These are phyloP conservation scores for Danio choprae DNA, from an alignment of 2,797 vertebrate genomes.

Conservation along the genomic window DNA sequence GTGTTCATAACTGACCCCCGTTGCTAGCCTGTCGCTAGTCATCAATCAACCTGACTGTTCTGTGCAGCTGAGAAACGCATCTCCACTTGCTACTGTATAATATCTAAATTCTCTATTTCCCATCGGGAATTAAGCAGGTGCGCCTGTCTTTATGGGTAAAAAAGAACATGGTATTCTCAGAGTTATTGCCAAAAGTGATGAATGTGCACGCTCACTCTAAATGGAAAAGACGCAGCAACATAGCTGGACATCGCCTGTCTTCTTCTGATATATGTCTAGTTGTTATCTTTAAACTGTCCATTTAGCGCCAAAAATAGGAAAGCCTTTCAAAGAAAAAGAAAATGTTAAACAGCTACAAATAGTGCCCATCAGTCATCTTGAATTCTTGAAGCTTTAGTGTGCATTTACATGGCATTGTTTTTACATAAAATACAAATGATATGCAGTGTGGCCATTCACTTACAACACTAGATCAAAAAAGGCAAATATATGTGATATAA, in stretches of 20 bases:
- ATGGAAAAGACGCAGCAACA: not conserved
- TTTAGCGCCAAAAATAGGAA: not conserved
- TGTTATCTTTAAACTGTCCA: not conserved
- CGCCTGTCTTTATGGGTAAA: not conserved
- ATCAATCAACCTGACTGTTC: constrained; percentile 55
- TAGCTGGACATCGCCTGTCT: constrained; percentile 17
- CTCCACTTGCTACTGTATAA: constrained; percentile 43
- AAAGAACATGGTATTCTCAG: constrained; percentile 28
- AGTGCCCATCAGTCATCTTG: not conserved
- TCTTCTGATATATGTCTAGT: not conserved
- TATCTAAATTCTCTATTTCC: constrained; percentile 46
- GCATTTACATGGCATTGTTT: too few relatives aligned
- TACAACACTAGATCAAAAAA: too few relatives aligned
- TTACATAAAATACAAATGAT: too few relatives aligned
- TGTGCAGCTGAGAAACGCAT: constrained; percentile 39
- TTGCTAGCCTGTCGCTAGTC: constrained; percentile 45
- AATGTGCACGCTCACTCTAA: constrained; percentile 31
- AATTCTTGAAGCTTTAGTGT: not conserved
- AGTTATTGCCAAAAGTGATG: constrained; percentile 31
- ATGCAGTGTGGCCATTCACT: too few relatives aligned
- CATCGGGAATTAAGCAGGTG: constrained; percentile 47
- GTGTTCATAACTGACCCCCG: constrained; percentile 49
- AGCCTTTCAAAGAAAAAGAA: not conserved
- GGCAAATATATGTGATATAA: too few relatives aligned
- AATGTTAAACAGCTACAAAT: not conserved